Evolutionary conservation across 2,797 vertebrate species (phyloP), one percentile per base, ranked within the genome.

Genomic region (Argya squamiceps): DNA sequence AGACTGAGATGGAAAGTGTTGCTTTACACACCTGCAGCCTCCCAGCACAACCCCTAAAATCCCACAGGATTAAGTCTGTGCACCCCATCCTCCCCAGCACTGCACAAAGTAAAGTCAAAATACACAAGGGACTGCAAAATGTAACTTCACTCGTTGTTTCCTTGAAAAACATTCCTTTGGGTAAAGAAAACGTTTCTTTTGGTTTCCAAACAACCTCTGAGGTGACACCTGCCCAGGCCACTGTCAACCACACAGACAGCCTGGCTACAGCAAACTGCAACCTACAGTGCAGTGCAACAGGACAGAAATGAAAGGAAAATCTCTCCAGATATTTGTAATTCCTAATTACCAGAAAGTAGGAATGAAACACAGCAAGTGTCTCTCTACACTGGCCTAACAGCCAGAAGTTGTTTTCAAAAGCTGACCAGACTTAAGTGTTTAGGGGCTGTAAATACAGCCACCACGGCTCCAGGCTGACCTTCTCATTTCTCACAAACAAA

Each of bases 21-120:
- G 53, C 52, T 86, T 65, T 63, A 34, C 5, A 36, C 7, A 4
- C 24, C 37, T 34, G 8, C 21, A 63, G 63, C 80, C 92, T 56
- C 63, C 76, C 70, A 90, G 47, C 19, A 41, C 39, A 78, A 53
- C 15, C 46, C 37, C 75, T 43, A 64, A 89, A 92, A 84, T 56
- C 58, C 36, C 29, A n/a, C 1, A 41, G 78, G 60, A 58, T 93
- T 92, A 13, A 63, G 46, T 69, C 87, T 23, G 8, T 8, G 71
- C 0, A 0, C 29, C 44, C n/a, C 8, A 15, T 65, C 59, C 44
- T 62, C 56, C 29, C 36, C 19, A 17, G 39, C 11, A 30, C 26
- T 8, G 39, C 43, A 63, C 0, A 0, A 50, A 36, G 29, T 6
- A 29, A 67, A 0, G 1, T 13, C 1, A 0, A 91, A 93, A 88